Evolutionary conservation across 2,797 vertebrate species (phyloP).

Genomic region (Sebastes matsubarae): DNA sequence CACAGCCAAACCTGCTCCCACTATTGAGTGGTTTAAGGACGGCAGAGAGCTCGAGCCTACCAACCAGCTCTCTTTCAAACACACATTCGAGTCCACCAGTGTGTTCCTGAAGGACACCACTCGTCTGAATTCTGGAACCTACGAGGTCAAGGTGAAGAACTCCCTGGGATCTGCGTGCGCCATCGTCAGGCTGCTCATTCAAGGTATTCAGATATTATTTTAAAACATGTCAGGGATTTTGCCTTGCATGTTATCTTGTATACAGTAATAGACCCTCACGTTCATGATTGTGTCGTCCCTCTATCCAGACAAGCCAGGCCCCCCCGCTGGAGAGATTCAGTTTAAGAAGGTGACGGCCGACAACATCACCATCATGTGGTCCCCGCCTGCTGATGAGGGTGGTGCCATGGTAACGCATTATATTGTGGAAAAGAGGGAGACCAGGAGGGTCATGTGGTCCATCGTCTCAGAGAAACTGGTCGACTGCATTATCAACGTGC

Average conservation of each 20-base stretch:
- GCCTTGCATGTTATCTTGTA: neutral
- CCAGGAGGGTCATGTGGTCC: slow-evolving; percentile 97
- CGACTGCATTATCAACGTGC: slow-evolving; percentile 91
- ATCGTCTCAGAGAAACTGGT: slow-evolving; percentile 94
- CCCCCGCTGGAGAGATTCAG: slow-evolving; percentile 92
- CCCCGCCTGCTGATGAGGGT: slow-evolving; percentile 93
- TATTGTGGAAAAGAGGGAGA: slow-evolving; percentile 97
- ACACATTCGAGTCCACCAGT: slow-evolving; percentile 88
- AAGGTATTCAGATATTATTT: slow-evolving; percentile 82
- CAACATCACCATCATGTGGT: slow-evolving; percentile 94
- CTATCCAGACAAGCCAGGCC: slow-evolving; percentile 93
- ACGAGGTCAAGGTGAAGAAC: slow-evolving; percentile 96
- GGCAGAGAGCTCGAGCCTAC: slow-evolving; percentile 89
- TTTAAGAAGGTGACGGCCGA: slow-evolving; percentile 95
- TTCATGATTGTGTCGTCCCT: neutral
- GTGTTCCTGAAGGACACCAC: slow-evolving; percentile 91
- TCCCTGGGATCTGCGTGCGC: slow-evolving; percentile 93
- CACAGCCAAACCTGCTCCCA: slow-evolving; percentile 94
- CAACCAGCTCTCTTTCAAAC: slow-evolving; percentile 88
- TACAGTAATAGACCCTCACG: neutral
- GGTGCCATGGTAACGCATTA: slow-evolving; percentile 96
- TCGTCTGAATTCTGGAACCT: slow-evolving; percentile 91
- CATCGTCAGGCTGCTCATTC: slow-evolving; percentile 91
- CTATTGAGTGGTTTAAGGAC: slow-evolving; percentile 97
- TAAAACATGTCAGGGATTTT: neutral